Conservation (phyloP, 2,888 invertebrate species). For the Ophion obscuratus region DNA sequence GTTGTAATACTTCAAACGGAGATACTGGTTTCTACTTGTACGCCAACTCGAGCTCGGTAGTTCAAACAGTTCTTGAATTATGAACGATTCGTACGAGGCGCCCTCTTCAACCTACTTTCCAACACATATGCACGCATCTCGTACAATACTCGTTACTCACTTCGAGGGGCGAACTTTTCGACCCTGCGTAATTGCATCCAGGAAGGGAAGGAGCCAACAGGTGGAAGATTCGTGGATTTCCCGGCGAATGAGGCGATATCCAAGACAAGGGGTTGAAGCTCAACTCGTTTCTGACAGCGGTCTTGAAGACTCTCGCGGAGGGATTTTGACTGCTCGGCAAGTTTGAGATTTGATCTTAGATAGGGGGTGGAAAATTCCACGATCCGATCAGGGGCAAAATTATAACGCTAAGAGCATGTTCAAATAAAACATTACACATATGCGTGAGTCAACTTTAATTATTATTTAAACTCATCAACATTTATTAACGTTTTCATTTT, state of each 20-base stretch:
- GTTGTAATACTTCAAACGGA: not conserved
- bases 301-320: not conserved
- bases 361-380: not conserved
- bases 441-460: too few species aligned
- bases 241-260: not conserved
- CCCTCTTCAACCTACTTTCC: not conserved
- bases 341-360: not conserved
- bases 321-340: not conserved
- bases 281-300: not conserved
- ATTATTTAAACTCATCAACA: too few species aligned
- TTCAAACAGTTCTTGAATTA: not conserved
- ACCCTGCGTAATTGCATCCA: not conserved
- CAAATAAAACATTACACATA: too few species aligned
- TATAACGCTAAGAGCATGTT: too few species aligned
- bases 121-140: not conserved
- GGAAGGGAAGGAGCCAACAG: not conserved
- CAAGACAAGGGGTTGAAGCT: not conserved
- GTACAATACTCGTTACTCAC: not conserved
- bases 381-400: not conserved
- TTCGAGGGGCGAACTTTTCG: not conserved
- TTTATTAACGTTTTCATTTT: too few species aligned
- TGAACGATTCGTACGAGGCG: not conserved
- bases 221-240: conserved; percentile 4
- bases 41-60: not conserved
- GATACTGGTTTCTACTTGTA: not conserved